Percentiles rank a stretch among this genome's conserved stretches.
phyloP scores from a whole-genome alignment of 2,797 vertebrate species.

The Oryzias dopingdopingensis region DNA sequence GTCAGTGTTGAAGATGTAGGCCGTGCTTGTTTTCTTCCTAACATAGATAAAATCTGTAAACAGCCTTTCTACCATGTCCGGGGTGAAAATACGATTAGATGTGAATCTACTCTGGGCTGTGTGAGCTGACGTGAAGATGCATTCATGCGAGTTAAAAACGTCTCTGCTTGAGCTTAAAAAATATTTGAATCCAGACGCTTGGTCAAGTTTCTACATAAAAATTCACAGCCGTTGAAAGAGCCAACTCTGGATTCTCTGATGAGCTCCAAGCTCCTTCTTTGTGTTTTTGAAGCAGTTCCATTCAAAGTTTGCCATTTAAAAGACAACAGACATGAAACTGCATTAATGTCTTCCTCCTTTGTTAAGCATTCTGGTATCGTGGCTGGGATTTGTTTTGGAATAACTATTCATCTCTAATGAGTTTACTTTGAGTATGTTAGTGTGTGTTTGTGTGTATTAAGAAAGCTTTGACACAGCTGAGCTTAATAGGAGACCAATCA shows the following conservation, averaged over 20 bases:
- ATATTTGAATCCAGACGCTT: not conserved
- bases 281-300: not conserved
- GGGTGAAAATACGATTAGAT: not conserved
- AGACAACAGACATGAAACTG: not conserved
- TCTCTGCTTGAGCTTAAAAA: slow-evolving; percentile 11
- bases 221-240: not conserved
- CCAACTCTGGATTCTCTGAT: slow-evolving; percentile 1
- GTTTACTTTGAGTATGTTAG: not conserved
- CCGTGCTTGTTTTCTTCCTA: not conserved
- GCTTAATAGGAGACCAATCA: slow-evolving; percentile 59
- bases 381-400: not conserved
- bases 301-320: not conserved
- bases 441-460: not conserved
- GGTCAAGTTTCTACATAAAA: not conserved
- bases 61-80: not conserved
- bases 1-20: slow-evolving; percentile 1
- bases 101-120: slow-evolving; percentile 3
- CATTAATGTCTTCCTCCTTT: not conserved
- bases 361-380: not conserved
- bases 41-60: not conserved
- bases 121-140: slow-evolving; percentile 3
- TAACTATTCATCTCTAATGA: too few relatives aligned
- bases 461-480: slow-evolving; percentile 22
- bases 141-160: not conserved
- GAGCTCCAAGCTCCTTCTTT: not conserved